Conservation (phyloP, 2,888 invertebrate species). For the Boloria selene region DNA sequence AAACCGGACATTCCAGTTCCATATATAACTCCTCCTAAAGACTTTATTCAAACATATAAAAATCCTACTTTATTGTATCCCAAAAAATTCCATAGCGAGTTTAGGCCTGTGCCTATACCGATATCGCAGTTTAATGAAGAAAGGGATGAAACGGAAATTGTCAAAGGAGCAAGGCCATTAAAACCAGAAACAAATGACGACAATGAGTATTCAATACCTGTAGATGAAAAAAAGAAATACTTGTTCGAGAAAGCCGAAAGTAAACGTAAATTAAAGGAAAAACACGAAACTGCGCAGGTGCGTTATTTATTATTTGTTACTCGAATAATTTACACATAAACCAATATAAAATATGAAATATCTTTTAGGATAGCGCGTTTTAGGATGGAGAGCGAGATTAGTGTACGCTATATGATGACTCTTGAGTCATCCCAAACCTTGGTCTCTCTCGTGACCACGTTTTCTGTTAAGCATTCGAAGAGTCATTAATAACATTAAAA, state of each 20-base stretch:
- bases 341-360: no score
- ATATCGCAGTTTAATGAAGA: slow-evolving; percentile 60
- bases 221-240: slow-evolving; percentile 66
- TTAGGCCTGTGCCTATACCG: slow-evolving; percentile 74
- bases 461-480: no score
- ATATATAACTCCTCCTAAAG: slow-evolving; percentile 59
- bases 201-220: slow-evolving; percentile 52
- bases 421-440: no score
- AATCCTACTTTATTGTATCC: slow-evolving; percentile 81
- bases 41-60: slow-evolving; percentile 52
- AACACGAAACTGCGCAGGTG: slow-evolving; percentile 46
- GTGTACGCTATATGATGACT: no score
- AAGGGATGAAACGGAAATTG: slow-evolving; percentile 65
- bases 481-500: no score
- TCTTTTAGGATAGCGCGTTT: no score
- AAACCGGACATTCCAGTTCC: slow-evolving; percentile 56
- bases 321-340: not conserved
- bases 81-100: slow-evolving; percentile 80
- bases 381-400: no score
- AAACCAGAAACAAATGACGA: slow-evolving; percentile 59
- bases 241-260: slow-evolving; percentile 77
- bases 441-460: no score
- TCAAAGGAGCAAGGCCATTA: slow-evolving; percentile 67
- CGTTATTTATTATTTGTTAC: slow-evolving; percentile 2
- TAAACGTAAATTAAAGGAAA: slow-evolving; percentile 70